phyloP scores from a whole-genome alignment of 2,888 invertebrate genomes.

The Lacanobia oleracea region DNA sequence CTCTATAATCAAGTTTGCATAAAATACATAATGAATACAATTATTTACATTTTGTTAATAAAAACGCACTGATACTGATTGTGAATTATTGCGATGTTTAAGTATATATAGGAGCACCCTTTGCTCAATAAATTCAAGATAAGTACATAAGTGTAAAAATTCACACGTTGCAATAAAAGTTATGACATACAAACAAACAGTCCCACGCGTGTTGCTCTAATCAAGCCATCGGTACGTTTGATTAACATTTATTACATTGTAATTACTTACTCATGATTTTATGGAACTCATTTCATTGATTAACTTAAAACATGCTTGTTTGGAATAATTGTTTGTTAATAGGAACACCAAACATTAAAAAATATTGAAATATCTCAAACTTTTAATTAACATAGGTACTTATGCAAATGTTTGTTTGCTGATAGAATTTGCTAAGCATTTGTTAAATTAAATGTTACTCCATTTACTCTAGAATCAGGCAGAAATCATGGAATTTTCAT shows the following conservation, averaged over 20 bases:
- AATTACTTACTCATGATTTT: slow-evolving; percentile 43
- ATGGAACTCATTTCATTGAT: slow-evolving; percentile 32
- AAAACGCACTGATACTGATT: slow-evolving; percentile 10
- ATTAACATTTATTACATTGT: slow-evolving; percentile 38
- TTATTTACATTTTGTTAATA: slow-evolving; percentile 19
- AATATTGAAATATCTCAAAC: neutral
- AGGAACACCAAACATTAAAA: neutral
- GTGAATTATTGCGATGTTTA: slow-evolving; percentile 13
- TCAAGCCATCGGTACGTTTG: slow-evolving; percentile 37
- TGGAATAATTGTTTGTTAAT: neutral
- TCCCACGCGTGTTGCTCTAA: slow-evolving; percentile 38
- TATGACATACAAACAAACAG: slow-evolving; percentile 39
- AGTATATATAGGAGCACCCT: neutral
- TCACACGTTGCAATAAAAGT: slow-evolving; percentile 48
- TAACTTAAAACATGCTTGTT: slow-evolving; percentile 28
- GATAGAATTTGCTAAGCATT: neutral
- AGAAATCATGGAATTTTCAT: neutral
- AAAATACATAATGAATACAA: slow-evolving; percentile 28
- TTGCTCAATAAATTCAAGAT: slow-evolving; percentile 30
- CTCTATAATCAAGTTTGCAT: slow-evolving; percentile 39
- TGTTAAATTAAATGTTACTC: neutral
- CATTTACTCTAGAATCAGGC: neutral
- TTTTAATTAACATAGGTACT: neutral
- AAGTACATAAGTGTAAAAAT: slow-evolving; percentile 26
- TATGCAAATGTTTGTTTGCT: neutral